These are phyloP conservation scores for Lacerta agilis DNA, from an alignment of 2,797 vertebrate species.

Conservation along the genomic window DNA sequence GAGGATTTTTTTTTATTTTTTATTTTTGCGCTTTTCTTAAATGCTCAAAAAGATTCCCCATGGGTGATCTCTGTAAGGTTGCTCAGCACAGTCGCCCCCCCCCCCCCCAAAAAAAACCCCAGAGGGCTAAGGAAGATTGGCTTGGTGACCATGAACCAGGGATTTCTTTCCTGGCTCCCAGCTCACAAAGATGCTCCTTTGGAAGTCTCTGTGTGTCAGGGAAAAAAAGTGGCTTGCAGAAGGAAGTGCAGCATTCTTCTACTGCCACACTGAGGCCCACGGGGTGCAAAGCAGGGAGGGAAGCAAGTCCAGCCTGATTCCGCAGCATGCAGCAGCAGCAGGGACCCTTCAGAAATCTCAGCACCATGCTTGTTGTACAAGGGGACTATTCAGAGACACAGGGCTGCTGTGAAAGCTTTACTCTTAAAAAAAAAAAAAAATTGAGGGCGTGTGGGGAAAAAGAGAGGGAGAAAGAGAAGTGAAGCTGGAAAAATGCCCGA, in stretches of 20 bases:
- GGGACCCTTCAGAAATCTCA: slow-evolving; percentile 3
- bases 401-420: background rate
- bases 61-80: too few relatives aligned
- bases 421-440: background rate
- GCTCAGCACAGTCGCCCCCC: background rate
- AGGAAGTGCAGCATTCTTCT: slow-evolving; percentile 35
- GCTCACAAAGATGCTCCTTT: background rate
- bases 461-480: slow-evolving; percentile 20
- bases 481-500: slow-evolving; percentile 65
- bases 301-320: background rate
- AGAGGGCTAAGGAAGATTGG: background rate
- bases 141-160: too few relatives aligned
- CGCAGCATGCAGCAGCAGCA: background rate
- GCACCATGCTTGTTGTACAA: background rate
- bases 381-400: slow-evolving; percentile 26
- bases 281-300: background rate
- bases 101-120: too few relatives aligned
- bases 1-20: too few relatives aligned
- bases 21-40: background rate
- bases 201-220: background rate
- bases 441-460: background rate
- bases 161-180: background rate
- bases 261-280: slow-evolving; percentile 63
- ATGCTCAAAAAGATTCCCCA: background rate
- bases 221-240: background rate